Base-by-base conservation (phyloP, 2,888 invertebrate species). In the Pomacea canaliculata region DNA sequence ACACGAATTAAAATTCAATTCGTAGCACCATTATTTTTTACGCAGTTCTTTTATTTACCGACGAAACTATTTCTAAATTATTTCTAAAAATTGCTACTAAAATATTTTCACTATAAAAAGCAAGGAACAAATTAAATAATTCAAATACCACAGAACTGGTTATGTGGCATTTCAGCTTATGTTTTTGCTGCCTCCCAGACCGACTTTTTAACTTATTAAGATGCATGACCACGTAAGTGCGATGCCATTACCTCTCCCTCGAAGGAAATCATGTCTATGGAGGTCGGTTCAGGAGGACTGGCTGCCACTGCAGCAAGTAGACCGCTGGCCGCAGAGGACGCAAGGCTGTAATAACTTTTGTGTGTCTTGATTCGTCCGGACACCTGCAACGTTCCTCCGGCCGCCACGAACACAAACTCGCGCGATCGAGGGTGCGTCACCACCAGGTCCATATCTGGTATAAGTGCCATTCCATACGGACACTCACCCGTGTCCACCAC, bases 291-390 rank as follows among this genome's bases (percentile, higher is more conserved):
- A 18, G 79, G 77, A 18, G 77, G 62, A 56, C 63, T 71, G 13
- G 77, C 51, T 9, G 59, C 77, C 65, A 79, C 70, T 13, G 79
- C 74, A 56, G 76, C 79, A 16, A 79, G 69, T 59, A 75, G 72
- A 27, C 74, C 75, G 37, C 72, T 77, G 19, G 70, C 65, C 27
- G 74, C 18, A 9, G 79, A 79, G 46, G 79, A 75, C 7, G 77
- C 75, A 27, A 79, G 49, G 23, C 77, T 74, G 70, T 71, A 76
- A 75, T 79, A 79, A 27, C 75, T 74, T 70, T 79, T 79, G 71
- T 49, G 66, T 59, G 77, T 77, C 71, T 77, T 79, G 70, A 79
- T 70, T 51, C 71, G 71, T 12, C 75, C 77, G 13, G 75, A 72
- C 12, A 79, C 72, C 12, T 77, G 77, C 60, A 79, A 63, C n/a